Base-by-base conservation (phyloP, 1,140 invertebrate genomes). In the Zaprionus capensis region DNA sequence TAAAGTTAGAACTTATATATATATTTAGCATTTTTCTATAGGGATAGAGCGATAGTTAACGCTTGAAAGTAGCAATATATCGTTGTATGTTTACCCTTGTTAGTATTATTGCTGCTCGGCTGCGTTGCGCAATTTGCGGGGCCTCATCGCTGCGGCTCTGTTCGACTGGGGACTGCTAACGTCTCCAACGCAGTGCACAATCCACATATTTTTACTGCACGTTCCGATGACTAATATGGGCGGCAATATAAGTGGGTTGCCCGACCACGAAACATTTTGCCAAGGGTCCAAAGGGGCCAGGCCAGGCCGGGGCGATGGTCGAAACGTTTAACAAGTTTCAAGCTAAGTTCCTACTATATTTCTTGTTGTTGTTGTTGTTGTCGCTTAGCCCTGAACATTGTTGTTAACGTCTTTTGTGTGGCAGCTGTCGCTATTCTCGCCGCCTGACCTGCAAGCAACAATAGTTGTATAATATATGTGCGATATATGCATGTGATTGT, bases 301-400 rank as follows among this genome's bases (percentile, higher is more conserved):
- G 61, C 53, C 53, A 41, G 6, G 20, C 22, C 26, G 22, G 73
- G 26, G 46, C 24, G 69, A 82, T 77, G 83, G 84, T 87, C 72
- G 74, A 76, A 87, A 56, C 81, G 80, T 87, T 87, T 87, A 87
- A 81, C 78, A 76, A 65, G 72, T 67, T 34, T 15, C 38, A 49
- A 26, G 20, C 57, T 38, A 28, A 44, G 34, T 65, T 36, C 59
- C 20, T 63, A 44, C 17, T 34, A 12, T 28, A 49, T 57, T 28
- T 46, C 26, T 34, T 41, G 15, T 28, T 34, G 26, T 31, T 58
- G 34, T 46, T 67, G 56, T 57, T 57, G 75, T 78, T 82, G 63
- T 44, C 72, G 55, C 41, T 49, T 71, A 70, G 51, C 67, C 66
- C 46, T 75, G 58, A 51, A 62, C 44, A 55, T 56, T 51, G 62